phyloP scores from a whole-genome alignment of 1,140 invertebrate species.

The Potamilus streckersoni region DNA sequence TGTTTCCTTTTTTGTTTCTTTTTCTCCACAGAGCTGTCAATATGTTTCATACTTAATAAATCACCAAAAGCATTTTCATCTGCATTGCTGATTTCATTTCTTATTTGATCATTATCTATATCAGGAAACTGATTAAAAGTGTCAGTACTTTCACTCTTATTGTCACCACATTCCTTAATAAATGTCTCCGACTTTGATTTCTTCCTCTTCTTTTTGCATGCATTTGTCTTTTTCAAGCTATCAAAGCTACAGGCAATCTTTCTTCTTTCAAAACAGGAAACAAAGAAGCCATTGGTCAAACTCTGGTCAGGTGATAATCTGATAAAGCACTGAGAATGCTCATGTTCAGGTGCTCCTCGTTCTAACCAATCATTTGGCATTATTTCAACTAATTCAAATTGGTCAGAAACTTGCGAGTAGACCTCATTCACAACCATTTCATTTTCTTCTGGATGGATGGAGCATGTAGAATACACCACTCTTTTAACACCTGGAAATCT shows the following conservation, averaged over 20 bases:
- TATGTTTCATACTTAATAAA: neutral
- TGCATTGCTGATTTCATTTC: constrained; percentile 1
- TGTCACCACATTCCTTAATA: neutral
- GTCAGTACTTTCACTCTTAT: neutral
- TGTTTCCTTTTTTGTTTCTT: constrained; percentile 1
- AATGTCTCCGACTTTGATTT: neutral
- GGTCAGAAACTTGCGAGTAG: constrained; percentile 51
- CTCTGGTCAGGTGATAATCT: constrained; percentile 81
- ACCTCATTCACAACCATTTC: constrained; percentile 83
- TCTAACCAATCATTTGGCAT: constrained; percentile 54
- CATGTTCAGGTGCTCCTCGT: constrained; percentile 56
- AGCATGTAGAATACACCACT: constrained; percentile 96
- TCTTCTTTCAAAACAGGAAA: constrained; percentile 81
- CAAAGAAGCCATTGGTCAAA: constrained; percentile 93
- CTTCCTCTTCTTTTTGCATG: neutral
- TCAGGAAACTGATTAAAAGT: neutral
- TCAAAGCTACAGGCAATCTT: neutral
- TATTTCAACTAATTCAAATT: constrained; percentile 44
- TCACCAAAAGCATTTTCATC: neutral
- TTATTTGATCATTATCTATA: no score
- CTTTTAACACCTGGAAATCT: constrained; percentile 85
- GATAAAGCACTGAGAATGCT: constrained; percentile 74
- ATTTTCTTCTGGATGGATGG: constrained; percentile 89
- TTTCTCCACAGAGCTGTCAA: neutral
- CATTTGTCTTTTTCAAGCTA: neutral